A percentile compares a stretch with the other conserved stretches of the same genome.
Conservation (phyloP, 2,888 invertebrate species). For the Empis livida region DNA sequence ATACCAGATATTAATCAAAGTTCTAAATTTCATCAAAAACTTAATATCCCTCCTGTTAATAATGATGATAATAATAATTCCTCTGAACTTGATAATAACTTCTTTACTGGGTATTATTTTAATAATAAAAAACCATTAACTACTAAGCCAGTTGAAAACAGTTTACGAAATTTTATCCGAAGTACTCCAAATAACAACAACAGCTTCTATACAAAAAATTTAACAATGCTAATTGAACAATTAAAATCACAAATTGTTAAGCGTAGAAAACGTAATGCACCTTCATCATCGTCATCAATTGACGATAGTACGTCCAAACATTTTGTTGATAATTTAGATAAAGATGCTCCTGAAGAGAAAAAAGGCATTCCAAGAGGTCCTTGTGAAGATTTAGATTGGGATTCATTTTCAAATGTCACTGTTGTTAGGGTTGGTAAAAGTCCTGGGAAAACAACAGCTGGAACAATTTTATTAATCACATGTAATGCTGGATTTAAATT, state of each 20-base stretch:
- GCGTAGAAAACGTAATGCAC: slow-evolving; percentile 18
- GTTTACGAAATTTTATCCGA: slow-evolving; percentile 1
- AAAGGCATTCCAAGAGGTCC: slow-evolving; percentile 41
- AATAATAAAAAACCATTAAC: neutral
- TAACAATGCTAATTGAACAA: slow-evolving; percentile 21
- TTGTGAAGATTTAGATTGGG: slow-evolving; percentile 42
- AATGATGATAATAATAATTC: slow-evolving; percentile 4
- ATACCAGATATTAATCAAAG: slow-evolving; percentile 22
- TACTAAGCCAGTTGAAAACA: neutral
- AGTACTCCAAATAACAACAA: neutral
- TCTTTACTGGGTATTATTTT: slow-evolving; percentile 2
- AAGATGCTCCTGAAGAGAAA: slow-evolving; percentile 5
- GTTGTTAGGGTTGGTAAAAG: slow-evolving; percentile 58
- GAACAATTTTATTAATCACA: slow-evolving; percentile 59
- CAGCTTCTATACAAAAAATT: slow-evolving; percentile 7
- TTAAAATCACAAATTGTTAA: slow-evolving; percentile 28
- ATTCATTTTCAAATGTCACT: slow-evolving; percentile 40
- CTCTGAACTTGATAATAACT: slow-evolving; percentile 8
- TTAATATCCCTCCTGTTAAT: neutral
- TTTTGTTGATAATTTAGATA: slow-evolving; percentile 1
- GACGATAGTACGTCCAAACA: slow-evolving; percentile 3
- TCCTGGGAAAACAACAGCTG: slow-evolving; percentile 58
- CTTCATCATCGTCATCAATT: slow-evolving; percentile 1
- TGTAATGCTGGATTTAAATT: slow-evolving; percentile 67
- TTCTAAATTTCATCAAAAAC: slow-evolving; percentile 3